phyloP scores from a whole-genome alignment of 1,140 invertebrate species.

The Acromyrmex charruanus region DNA sequence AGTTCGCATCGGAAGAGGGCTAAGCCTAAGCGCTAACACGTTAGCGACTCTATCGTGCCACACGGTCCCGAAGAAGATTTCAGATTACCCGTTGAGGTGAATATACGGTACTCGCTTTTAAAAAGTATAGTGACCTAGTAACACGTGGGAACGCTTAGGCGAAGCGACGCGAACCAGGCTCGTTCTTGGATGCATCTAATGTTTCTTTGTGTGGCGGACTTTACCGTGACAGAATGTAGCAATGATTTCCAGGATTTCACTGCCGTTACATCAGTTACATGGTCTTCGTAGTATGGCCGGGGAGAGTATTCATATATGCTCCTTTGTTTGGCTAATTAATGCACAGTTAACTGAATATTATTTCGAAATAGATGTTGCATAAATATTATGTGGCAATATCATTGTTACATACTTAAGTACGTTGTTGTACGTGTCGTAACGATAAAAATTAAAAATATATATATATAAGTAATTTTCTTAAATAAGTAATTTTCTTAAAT shows the following conservation, averaged over 20 bases:
- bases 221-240: constrained; percentile 66
- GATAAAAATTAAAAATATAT: not conserved
- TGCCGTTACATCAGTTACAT: constrained; percentile 60
- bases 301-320: constrained; percentile 30
- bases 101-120: constrained; percentile 75
- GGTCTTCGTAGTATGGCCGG: constrained; percentile 32
- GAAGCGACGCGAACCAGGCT: constrained; percentile 58
- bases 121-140: constrained; percentile 79
- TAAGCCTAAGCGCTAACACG: constrained; percentile 28
- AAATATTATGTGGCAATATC: constrained; percentile 42
- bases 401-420: constrained; percentile 7
- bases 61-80: constrained; percentile 55
- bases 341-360: constrained; percentile 43
- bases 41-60: constrained; percentile 40
- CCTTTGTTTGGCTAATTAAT: constrained; percentile 65
- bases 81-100: constrained; percentile 72
- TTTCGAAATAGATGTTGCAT: constrained; percentile 42
- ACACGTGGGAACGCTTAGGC: constrained; percentile 76
- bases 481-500: not conserved
- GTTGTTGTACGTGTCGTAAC: not conserved
- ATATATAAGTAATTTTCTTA: not conserved
- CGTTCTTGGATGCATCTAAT: constrained; percentile 73
- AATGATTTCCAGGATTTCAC: constrained; percentile 72
- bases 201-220: constrained; percentile 67
- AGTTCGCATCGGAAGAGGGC: constrained; percentile 35